phyloP scores from a whole-genome alignment of 2,113 vertebrate genomes.

The Chlamydotis undulata region DNA sequence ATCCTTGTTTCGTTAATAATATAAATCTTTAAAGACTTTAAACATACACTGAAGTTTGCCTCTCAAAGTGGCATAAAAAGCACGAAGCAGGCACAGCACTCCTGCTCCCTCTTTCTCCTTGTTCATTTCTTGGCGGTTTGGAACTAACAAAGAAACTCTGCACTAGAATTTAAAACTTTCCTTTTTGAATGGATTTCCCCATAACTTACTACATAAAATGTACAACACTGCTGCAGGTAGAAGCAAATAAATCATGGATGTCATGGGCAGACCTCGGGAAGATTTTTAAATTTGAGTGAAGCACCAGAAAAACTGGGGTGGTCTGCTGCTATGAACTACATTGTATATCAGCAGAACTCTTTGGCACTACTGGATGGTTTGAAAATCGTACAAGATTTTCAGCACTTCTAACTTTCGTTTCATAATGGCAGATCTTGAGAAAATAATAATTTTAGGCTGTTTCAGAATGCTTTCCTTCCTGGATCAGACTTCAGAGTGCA shows the following conservation, averaged over 20 bases:
- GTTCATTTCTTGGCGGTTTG: conserved; percentile 41
- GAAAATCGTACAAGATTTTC: not conserved
- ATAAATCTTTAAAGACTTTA: conserved; percentile 72
- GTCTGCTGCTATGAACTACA: not conserved
- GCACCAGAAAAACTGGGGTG: not conserved
- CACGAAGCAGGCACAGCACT: not conserved
- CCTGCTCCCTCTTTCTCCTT: not conserved
- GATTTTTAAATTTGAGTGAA: conserved; percentile 4
- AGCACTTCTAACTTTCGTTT: not conserved
- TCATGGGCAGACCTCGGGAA: not conserved
- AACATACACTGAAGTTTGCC: conserved; percentile 71
- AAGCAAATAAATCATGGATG: conserved; percentile 37
- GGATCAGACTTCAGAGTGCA: not conserved
- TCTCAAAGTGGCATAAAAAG: conserved; percentile 44
- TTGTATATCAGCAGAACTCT: not conserved
- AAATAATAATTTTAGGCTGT: not conserved
- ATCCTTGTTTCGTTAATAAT: conserved; percentile 75
- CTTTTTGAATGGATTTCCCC: conserved; percentile 28
- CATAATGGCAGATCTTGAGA: not conserved
- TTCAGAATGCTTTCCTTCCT: not conserved
- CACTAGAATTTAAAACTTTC: not conserved
- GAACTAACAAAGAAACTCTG: conserved; percentile 56
- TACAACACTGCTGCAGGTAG: not conserved
- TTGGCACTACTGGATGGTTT: not conserved
- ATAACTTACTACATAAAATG: conserved; percentile 37